A percentile compares a stretch with the other conserved stretches of the same genome.
These are phyloP conservation scores for Fukomys damarensis DNA, from an alignment of 2,113 vertebrate species.

Conservation along the genomic window DNA sequence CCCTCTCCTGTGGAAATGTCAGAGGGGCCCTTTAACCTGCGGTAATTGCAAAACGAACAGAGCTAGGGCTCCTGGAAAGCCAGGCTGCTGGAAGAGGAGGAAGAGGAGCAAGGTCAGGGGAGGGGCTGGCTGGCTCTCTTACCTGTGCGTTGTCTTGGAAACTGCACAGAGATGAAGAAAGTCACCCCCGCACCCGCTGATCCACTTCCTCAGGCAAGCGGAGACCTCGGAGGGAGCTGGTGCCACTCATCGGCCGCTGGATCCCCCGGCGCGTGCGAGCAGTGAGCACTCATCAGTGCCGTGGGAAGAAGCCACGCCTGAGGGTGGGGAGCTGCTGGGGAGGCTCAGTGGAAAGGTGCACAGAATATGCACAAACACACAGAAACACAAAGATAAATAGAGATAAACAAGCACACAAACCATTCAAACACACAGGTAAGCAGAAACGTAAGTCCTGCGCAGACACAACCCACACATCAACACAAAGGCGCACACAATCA, in stretches of 20 bases:
- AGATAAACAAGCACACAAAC: background rate
- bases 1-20: background rate
- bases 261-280: background rate
- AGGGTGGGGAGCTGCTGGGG: background rate
- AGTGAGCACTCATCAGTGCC: background rate
- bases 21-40: background rate
- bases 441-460: fast-evolving
- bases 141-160: background rate
- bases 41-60: constrained; percentile 52
- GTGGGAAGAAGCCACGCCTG: background rate
- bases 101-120: background rate
- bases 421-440: too few species aligned
- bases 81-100: background rate
- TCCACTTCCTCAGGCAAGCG: background rate
- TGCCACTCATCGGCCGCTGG: background rate
- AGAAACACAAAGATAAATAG: background rate
- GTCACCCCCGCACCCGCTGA: background rate
- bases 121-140: background rate
- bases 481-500: background rate
- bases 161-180: background rate
- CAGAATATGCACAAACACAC: background rate
- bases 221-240: background rate
- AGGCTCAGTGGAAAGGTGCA: background rate
- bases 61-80: background rate
- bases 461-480: background rate